Conservation (phyloP, 2,888 invertebrate genomes). For the Acrocera orbiculus region DNA sequence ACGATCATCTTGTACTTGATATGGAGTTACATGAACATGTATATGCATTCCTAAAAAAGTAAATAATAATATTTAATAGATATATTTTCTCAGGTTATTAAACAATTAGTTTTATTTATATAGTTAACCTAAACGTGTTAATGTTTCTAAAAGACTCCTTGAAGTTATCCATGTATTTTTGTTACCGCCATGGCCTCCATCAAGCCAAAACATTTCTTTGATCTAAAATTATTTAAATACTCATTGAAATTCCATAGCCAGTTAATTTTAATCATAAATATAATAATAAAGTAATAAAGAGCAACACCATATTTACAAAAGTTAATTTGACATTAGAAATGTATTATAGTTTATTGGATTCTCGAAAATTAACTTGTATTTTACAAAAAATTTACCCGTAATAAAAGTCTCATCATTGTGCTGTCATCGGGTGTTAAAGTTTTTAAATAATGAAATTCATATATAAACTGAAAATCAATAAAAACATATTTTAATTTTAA, state of each 20-base stretch:
- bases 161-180: slow-evolving; percentile 79
- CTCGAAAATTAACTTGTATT: no score
- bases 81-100: no score
- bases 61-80: not conserved
- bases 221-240: no score
- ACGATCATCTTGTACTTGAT: slow-evolving; percentile 63
- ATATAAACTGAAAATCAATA: slow-evolving; percentile 50
- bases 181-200: slow-evolving; percentile 79
- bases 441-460: slow-evolving; percentile 63
- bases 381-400: no score
- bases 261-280: no score
- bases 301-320: no score
- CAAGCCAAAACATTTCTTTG: slow-evolving; percentile 70
- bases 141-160: slow-evolving; percentile 48
- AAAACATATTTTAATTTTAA: no score
- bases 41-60: slow-evolving; percentile 42
- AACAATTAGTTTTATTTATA: no score
- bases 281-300: no score
- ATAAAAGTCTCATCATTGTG: slow-evolving; percentile 45
- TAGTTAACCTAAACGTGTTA: slow-evolving; percentile 46
- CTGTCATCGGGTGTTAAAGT: slow-evolving; percentile 45
- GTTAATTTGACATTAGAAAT: no score
- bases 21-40: slow-evolving; percentile 75
- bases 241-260: no score
- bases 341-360: no score